Conservation (phyloP, 2,113 vertebrate genomes). For the Labeo rohita region DNA sequence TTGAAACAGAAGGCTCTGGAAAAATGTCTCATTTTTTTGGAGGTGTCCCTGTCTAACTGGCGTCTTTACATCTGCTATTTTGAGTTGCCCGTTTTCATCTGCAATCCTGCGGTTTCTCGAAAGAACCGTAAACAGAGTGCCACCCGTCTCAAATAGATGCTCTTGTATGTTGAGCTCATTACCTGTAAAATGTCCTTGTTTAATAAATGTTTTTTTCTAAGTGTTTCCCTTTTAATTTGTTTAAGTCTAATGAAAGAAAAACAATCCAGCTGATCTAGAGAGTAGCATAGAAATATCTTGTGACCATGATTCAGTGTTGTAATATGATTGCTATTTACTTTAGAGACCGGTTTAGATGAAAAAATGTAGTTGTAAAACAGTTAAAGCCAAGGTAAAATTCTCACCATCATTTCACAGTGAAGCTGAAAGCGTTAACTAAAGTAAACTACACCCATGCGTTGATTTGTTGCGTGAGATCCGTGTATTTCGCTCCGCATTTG, state of each 20-base stretch:
- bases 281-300: neutral
- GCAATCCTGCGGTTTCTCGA: neutral
- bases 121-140: neutral
- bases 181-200: slow-evolving; percentile 67
- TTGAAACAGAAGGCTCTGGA: neutral
- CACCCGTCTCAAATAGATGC: neutral
- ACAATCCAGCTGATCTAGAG: no score
- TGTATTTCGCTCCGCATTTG: neutral
- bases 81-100: slow-evolving; percentile 6
- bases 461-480: neutral
- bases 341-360: neutral
- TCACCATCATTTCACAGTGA: neutral
- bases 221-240: neutral
- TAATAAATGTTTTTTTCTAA: slow-evolving; percentile 46
- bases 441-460: neutral
- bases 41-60: neutral
- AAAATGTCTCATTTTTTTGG: neutral
- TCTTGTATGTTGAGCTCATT: slow-evolving; percentile 34
- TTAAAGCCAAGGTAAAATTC: neutral
- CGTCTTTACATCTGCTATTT: neutral
- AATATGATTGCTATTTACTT: neutral
- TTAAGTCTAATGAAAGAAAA: neutral
- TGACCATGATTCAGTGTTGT: neutral
- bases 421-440: neutral
- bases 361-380: neutral